Conservation (phyloP, 1,140 invertebrate species). For the Oncopeltus fasciatus region DNA sequence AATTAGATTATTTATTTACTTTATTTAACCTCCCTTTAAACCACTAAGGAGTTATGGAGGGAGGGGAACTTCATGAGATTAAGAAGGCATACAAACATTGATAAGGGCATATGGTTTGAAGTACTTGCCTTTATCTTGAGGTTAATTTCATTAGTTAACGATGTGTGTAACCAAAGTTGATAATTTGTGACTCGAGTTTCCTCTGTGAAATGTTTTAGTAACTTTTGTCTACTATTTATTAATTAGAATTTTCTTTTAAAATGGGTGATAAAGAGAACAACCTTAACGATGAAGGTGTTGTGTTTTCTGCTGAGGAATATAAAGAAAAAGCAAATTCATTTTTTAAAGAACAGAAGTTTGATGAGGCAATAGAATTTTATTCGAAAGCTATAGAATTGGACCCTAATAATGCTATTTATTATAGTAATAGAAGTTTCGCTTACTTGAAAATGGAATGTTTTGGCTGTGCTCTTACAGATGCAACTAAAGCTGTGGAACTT, state of each 20-base stretch:
- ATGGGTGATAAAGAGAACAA: background rate
- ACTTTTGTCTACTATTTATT: background rate
- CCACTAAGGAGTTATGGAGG: too few species aligned
- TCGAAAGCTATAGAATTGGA: slow-evolving; percentile 79
- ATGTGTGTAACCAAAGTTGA: background rate
- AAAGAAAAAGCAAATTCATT: slow-evolving; percentile 72
- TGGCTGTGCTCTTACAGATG: slow-evolving; percentile 84
- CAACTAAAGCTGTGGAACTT: slow-evolving; percentile 75
- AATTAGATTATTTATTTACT: too few species aligned
- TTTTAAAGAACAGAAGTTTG: slow-evolving; percentile 74
- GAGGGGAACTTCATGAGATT: too few species aligned
- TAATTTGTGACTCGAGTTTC: background rate
- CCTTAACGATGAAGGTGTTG: background rate
- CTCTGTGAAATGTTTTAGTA: background rate
- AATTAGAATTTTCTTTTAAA: background rate
- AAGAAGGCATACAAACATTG: too few species aligned
- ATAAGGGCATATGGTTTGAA: background rate
- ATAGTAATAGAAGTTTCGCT: slow-evolving; percentile 88
- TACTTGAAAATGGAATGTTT: slow-evolving; percentile 85
- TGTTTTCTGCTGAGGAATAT: slow-evolving; percentile 44
- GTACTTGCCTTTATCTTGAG: background rate
- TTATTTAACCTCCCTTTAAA: too few species aligned
- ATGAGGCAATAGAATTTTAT: slow-evolving; percentile 78
- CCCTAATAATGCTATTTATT: slow-evolving; percentile 72
- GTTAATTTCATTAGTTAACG: background rate